Conservation (phyloP, 2,113 vertebrate species). For the Hydrolagus affinis region DNA sequence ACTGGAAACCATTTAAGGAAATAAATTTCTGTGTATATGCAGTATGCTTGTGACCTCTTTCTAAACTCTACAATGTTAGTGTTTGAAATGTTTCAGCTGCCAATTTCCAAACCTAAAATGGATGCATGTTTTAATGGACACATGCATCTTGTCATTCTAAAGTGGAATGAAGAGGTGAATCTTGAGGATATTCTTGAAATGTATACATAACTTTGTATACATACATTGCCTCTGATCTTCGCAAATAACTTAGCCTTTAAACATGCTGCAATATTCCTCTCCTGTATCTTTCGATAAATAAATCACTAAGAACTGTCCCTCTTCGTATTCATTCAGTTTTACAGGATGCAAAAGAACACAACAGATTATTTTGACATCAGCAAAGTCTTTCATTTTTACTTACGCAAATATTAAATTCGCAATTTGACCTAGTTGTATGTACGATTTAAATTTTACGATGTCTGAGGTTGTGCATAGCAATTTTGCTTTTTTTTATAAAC, state of each 20-base stretch:
- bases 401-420: background rate
- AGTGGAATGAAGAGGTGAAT: too few relatives aligned
- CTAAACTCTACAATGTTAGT: background rate
- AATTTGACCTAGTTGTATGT: background rate
- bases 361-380: background rate
- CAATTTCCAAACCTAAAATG: background rate
- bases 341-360: background rate
- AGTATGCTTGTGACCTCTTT: conserved; percentile 7
- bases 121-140: background rate
- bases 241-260: background rate
- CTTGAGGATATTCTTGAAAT: too few relatives aligned
- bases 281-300: background rate
- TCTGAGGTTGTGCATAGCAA: too few relatives aligned
- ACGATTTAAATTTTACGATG: too few relatives aligned
- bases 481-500: too few relatives aligned
- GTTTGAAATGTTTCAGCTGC: background rate
- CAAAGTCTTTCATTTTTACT: background rate
- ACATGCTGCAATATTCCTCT: background rate
- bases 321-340: background rate
- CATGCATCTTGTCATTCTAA: background rate
- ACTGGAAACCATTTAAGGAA: conserved; percentile 26
- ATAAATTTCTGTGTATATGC: background rate
- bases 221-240: background rate
- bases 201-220: too few relatives aligned
- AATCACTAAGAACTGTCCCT: background rate